Evolutionary conservation across 2,113 vertebrate species (phyloP).

Genomic region (Heliornis fulica): DNA sequence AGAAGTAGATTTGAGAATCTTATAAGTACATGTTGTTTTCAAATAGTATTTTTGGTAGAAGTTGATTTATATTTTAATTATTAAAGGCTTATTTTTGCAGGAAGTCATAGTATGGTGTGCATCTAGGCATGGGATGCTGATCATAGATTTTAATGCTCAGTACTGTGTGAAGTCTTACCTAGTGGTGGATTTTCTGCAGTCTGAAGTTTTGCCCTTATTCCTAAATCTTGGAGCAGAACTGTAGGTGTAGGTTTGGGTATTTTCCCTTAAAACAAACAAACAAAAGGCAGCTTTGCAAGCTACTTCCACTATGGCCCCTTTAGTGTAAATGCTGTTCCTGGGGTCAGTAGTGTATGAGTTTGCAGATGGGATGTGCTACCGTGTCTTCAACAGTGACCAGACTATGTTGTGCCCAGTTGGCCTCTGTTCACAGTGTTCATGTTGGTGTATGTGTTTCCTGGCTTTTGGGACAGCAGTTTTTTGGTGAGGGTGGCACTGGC

Average conservation of each 20-base stretch:
- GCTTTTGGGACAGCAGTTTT: neutral
- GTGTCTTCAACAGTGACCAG: neutral
- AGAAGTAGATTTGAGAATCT: neutral
- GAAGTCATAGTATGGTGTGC: no score
- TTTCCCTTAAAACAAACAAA: fast-evolving
- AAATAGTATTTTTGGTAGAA: neutral
- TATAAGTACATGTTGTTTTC: neutral
- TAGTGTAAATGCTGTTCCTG: neutral
- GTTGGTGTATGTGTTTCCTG: fast-evolving
- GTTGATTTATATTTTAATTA: neutral
- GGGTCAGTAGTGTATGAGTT: neutral
- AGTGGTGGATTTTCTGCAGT: neutral
- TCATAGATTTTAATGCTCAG: neutral
- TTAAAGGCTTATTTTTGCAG: neutral
- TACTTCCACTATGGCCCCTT: neutral
- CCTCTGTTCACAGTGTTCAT: neutral
- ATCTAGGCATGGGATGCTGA: neutral
- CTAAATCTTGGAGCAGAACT: neutral
- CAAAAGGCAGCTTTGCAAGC: neutral
- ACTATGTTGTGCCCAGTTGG: neutral
- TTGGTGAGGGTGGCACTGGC: neutral
- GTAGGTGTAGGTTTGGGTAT: no score
- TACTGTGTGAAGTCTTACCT: neutral
- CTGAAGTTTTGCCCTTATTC: neutral
- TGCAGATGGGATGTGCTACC: neutral